Base-by-base conservation (phyloP, 2,888 invertebrate genomes). In the Byasa hedistus region DNA sequence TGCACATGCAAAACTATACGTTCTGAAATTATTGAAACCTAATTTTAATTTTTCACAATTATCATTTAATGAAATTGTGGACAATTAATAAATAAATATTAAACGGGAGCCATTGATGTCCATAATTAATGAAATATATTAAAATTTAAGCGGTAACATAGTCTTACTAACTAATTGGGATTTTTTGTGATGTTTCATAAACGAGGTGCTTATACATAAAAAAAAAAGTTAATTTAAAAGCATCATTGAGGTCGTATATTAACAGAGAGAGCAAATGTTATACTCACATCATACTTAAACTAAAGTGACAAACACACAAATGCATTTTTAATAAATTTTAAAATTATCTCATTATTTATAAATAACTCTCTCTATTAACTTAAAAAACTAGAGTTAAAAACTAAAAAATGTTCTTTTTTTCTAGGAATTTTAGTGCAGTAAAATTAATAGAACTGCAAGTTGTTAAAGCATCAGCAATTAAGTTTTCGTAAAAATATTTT, bases 131-230 rank as follows among this genome's bases (percentile, higher is more conserved):
- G 10, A 32, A 8, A 2, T 54, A 55, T 15, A 24, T 44, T 39
- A 58, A 22, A 58, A 55, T 32, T 61, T 61, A 61, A 12, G 52
- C 3, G 19, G 8, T n/a, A 19, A 54, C 52, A 54, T 32, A 32
- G 2, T 15, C 61, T 36, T 61, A 61, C 21, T 52, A 52, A 39
- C 39, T 61, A 55, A 10, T 61, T 39, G 61, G 54, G 55, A 61
- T 52, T 54, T 61, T 22, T 48, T 24, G 59, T 48, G 44, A 39
- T 24, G 27, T 55, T 32, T 32, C 17, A 61, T 61, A 61, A 54
- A 52, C n/a, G 36, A 27, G 60, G 24, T 5, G 21, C 32, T 48
- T 60, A 4, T 19, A 32, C 21, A 23, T 61, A 22, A 24, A 27
- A 27, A n/a, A 61, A 24, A 51, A 24, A 21, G 21, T n/a, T n/a